Base-by-base conservation (phyloP, 2,797 vertebrate genomes). In the Peromyscus aztecus region DNA sequence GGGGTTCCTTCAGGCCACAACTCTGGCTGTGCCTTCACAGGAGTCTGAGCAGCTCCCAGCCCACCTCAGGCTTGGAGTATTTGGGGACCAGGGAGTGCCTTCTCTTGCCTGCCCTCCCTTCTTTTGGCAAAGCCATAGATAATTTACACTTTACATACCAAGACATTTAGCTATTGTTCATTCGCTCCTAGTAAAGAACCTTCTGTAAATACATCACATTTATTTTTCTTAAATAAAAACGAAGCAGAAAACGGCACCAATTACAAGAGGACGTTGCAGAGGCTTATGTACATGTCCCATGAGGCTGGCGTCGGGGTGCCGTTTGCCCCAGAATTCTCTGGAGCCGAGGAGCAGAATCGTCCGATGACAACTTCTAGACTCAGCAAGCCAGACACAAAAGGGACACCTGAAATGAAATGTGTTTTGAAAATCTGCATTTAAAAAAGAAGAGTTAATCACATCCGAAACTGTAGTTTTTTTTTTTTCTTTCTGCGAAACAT, bases 141-240 rank as follows among this genome's bases (percentile, higher is more conserved):
- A 96, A 98, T 96, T 98, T 98, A 98, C 96, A 97, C 97, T 96
- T 97, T 97, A 98, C 98, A 98, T 98, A 98, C 97, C 98, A 97
- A 98, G 98, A 98, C 97, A 98, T 97, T 97, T 96, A 97, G 96
- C 97, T 98, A 98, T 98, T 99, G 99, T 99, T 98, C 98, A 96
- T 98, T 98, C 86, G 98, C 98, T 98, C 98, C 97, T 98, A 95
- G 97, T 97, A 98, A 95, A 95, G 96, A 97, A 97, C 98, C 98
- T 98, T 98, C 98, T 98, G 98, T 96, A 98, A 98, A 96, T 97
- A 98, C 98, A 94, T 97, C 97, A 98, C 98, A 91, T 97, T 98
- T 98, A 97, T 80, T 80, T 98, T 98, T 95, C 55, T 91, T 98
- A 98, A 98, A 98, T 97, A 98, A 98, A 98, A 95, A 59, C 90